Conservation (phyloP, 2,797 vertebrate genomes). For the Acanthurus tractus region DNA sequence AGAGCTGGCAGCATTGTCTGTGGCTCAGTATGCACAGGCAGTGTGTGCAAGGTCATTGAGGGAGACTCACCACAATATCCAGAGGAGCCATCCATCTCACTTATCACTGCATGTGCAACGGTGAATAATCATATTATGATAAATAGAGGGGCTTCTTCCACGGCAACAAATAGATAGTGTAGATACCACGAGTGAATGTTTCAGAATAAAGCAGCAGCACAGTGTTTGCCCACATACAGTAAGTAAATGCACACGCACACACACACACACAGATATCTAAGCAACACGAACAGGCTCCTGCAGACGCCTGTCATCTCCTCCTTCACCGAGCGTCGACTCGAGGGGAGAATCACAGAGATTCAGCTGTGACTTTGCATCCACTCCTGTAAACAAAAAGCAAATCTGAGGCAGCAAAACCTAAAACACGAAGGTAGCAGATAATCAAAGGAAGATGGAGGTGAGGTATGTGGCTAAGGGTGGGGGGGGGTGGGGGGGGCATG, state of each 20-base stretch:
- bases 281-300: constrained; percentile 5
- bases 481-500: too few relatives aligned
- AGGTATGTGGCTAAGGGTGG: constrained; percentile 13
- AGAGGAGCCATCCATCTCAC: constrained; percentile 80
- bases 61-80: constrained; percentile 65
- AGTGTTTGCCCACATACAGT: constrained; percentile 40
- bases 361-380: constrained; percentile 43
- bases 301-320: constrained; percentile 44
- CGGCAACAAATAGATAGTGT: constrained; percentile 71
- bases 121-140: constrained; percentile 82
- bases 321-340: constrained; percentile 26
- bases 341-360: constrained; percentile 46
- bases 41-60: constrained; percentile 80
- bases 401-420: constrained; percentile 27
- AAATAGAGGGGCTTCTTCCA: constrained; percentile 68
- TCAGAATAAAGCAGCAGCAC: constrained; percentile 56
- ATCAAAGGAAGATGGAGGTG: constrained; percentile 38
- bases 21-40: constrained; percentile 63
- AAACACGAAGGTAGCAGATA: constrained; percentile 20
- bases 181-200: constrained; percentile 70
- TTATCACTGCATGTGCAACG: constrained; percentile 80
- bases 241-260: constrained; percentile 46
- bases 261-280: constrained; percentile 27
- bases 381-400: constrained; percentile 59
- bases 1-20: constrained; percentile 64